Percentiles rank a stretch among this genome's conserved stretches.
Conservation (phyloP, 1,140 invertebrate species). For the Drosophila arawakana region DNA sequence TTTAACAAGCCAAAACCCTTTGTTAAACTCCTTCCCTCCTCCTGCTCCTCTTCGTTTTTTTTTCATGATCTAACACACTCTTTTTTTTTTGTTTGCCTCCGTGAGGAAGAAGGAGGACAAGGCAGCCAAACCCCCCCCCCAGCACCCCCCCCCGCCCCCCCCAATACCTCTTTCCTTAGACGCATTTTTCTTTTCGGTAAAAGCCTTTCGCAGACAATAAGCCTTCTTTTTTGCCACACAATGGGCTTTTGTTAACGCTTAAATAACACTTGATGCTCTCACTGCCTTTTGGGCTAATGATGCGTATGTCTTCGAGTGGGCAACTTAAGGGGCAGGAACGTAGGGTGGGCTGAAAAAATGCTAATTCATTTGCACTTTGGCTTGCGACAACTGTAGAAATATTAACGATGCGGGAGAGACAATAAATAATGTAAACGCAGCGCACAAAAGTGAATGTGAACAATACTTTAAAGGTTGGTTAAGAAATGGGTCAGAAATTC, state of each 20-base stretch:
- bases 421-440: constrained; percentile 46
- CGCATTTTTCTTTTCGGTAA: constrained; percentile 45
- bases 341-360: constrained; percentile 48
- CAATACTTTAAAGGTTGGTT: constrained; percentile 10
- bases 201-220: constrained; percentile 62
- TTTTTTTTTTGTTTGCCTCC: too few relatives aligned
- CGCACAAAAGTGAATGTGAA: constrained; percentile 51
- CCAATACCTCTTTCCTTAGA: too few relatives aligned
- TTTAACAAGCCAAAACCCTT: too few relatives aligned
- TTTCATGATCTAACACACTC: too few relatives aligned
- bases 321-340: too few relatives aligned
- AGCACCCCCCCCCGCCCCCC: too few relatives aligned
- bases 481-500: constrained; percentile 48
- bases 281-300: constrained; percentile 71
- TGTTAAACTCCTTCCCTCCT: too few relatives aligned
- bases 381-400: constrained; percentile 50
- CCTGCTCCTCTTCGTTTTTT: too few relatives aligned
- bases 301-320: constrained; percentile 47
- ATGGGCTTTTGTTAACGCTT: constrained; percentile 75
- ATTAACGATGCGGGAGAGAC: constrained; percentile 30
- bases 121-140: too few relatives aligned
- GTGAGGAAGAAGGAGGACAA: too few relatives aligned
- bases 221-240: constrained; percentile 34
- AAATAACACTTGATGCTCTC: constrained; percentile 72
- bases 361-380: constrained; percentile 78